phyloP scores from a whole-genome alignment of 1,140 invertebrate species.

The Drosophila neocordata region DNA sequence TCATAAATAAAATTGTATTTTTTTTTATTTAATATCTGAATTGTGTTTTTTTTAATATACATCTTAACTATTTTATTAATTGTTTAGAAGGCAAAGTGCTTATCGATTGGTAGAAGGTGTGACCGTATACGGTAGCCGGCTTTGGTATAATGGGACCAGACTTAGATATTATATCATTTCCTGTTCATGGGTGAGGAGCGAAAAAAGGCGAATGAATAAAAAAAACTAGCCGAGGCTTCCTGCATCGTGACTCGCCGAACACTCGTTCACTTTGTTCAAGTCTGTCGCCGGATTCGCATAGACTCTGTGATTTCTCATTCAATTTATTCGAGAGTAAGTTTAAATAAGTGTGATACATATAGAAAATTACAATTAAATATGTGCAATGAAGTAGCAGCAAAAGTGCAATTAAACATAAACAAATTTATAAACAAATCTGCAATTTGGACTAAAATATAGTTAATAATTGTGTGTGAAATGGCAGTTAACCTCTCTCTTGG shows the following conservation, averaged over 20 bases:
- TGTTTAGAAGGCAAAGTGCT: too few species aligned
- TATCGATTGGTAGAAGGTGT: too few species aligned
- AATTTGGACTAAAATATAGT: slow-evolving; percentile 36
- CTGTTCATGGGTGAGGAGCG: too few species aligned
- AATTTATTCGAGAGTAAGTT: slow-evolving; percentile 82
- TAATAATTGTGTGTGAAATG: slow-evolving; percentile 36
- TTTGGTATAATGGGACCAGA: too few species aligned
- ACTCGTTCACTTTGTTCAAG: slow-evolving; percentile 83
- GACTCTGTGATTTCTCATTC: slow-evolving; percentile 81
- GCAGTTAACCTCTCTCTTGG: slow-evolving; percentile 49
- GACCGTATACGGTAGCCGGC: too few species aligned
- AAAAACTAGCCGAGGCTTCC: slow-evolving; percentile 41
- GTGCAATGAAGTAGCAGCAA: slow-evolving; percentile 47
- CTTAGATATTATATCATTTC: too few species aligned
- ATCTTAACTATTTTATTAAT: too few species aligned
- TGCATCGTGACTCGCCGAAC: slow-evolving; percentile 41
- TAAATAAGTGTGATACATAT: slow-evolving; percentile 37
- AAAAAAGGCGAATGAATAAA: too few species aligned
- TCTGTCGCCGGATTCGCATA: slow-evolving; percentile 80
- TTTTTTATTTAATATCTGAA: too few species aligned
- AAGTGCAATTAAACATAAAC: slow-evolving; percentile 32
- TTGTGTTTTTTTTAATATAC: too few species aligned
- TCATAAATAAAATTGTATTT: too few species aligned
- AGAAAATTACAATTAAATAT: slow-evolving; percentile 31
- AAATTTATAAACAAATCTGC: slow-evolving; percentile 69